Percentiles rank a stretch among this genome's conserved stretches.
phyloP scores from a whole-genome alignment of 1,140 invertebrate species.

The Drosophila sp. region DNA sequence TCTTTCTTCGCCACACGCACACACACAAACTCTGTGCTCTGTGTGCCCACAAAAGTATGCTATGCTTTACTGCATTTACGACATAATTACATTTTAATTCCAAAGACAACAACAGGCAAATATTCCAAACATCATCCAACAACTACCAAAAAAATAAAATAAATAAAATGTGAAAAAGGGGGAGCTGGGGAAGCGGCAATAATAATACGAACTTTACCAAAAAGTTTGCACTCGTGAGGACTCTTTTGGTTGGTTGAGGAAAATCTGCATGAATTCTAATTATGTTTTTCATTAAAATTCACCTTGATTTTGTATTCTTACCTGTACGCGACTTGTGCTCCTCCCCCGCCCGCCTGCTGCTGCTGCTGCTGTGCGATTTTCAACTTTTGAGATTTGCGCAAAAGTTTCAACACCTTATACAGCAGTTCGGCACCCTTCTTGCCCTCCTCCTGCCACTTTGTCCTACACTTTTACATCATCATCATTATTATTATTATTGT shows the following conservation, averaged over 20 bases:
- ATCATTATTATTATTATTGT: slow-evolving; percentile 25
- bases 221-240: slow-evolving; percentile 68
- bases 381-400: slow-evolving; percentile 55
- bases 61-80: slow-evolving; percentile 55
- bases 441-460: not conserved
- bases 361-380: slow-evolving; percentile 51
- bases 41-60: slow-evolving; percentile 52
- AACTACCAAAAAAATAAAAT: slow-evolving; percentile 29
- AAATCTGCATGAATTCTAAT: slow-evolving; percentile 80
- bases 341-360: not conserved
- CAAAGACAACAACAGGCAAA: slow-evolving; percentile 58
- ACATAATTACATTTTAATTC: slow-evolving; percentile 80
- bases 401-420: slow-evolving; percentile 17
- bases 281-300: slow-evolving; percentile 81
- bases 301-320: slow-evolving; percentile 55
- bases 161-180: no score
- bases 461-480: not conserved
- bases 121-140: slow-evolving; percentile 31
- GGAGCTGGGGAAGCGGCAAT: slow-evolving; percentile 22
- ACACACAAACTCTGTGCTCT: not conserved
- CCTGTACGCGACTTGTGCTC: slow-evolving; percentile 1
- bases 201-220: slow-evolving; percentile 64
- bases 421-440: not conserved
- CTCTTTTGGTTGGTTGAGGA: slow-evolving; percentile 43
- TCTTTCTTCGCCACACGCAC: not conserved